Conservation (phyloP, 2,113 vertebrate species). For the Carollia perspicillata region DNA sequence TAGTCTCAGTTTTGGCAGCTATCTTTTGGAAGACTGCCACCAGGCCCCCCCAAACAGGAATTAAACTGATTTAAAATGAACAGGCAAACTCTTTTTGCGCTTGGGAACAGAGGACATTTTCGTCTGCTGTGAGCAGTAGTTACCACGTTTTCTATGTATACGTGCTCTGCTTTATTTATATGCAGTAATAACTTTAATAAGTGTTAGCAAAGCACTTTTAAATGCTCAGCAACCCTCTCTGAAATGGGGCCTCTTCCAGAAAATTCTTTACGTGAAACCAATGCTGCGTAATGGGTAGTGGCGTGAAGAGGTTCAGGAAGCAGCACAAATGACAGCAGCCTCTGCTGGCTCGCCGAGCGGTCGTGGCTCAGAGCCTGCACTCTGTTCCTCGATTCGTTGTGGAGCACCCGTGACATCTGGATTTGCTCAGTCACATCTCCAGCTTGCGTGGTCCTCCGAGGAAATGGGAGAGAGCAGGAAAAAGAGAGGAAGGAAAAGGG, state of each 20-base stretch:
- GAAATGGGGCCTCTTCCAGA: slow-evolving; percentile 36
- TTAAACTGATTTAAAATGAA: slow-evolving; percentile 57
- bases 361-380: background rate
- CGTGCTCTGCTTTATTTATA: slow-evolving; percentile 57
- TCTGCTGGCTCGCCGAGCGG: background rate
- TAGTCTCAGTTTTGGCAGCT: slow-evolving; percentile 65
- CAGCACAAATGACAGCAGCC: slow-evolving; percentile 69
- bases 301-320: slow-evolving; percentile 60
- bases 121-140: background rate
- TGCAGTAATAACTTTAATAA: slow-evolving; percentile 61
- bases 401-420: background rate
- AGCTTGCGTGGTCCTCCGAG: background rate
- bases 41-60: slow-evolving; percentile 53
- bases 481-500: background rate
- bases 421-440: background rate
- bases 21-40: slow-evolving; percentile 63
- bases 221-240: slow-evolving; percentile 46
- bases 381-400: background rate
- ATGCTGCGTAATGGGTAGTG: slow-evolving; percentile 64
- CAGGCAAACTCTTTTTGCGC: slow-evolving; percentile 14
- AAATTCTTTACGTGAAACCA: slow-evolving; percentile 63
- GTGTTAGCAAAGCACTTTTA: slow-evolving; percentile 52
- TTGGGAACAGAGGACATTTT: slow-evolving; percentile 26
- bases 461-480: background rate
- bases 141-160: background rate